phyloP scores from a whole-genome alignment of 1,140 invertebrate species.

The Scaptodrosophila lebanonensis region DNA sequence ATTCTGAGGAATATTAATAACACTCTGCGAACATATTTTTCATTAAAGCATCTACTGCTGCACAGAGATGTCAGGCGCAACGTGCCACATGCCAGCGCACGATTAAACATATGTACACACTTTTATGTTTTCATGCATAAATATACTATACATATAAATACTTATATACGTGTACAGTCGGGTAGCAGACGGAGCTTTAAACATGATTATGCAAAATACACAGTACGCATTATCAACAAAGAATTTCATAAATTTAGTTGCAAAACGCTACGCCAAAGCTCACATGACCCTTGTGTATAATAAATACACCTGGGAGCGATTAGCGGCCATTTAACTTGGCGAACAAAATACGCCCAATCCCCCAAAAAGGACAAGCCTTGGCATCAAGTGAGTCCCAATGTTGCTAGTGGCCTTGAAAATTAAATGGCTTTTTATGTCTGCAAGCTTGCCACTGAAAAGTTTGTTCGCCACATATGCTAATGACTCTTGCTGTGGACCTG shows the following conservation, averaged over 20 bases:
- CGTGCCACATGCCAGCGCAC: conserved; percentile 18
- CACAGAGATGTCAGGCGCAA: conserved; percentile 50
- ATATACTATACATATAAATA: background rate
- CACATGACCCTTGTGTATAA: background rate
- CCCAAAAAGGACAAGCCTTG: no score
- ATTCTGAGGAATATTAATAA: conserved; percentile 74
- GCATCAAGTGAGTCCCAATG: no score
- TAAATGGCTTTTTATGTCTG: conserved; percentile 12
- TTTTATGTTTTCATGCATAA: conserved; percentile 14
- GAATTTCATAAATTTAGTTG: conserved; percentile 53
- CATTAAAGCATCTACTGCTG: conserved; percentile 73
- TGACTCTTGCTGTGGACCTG: conserved; percentile 1
- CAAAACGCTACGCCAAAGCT: conserved; percentile 10
- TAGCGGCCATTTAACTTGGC: conserved; percentile 31
- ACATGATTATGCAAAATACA: conserved; percentile 29
- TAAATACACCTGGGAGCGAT: conserved; percentile 25
- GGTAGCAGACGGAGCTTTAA: conserved; percentile 19
- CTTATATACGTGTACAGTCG: background rate
- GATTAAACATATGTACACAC: conserved; percentile 15
- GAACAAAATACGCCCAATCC: no score
- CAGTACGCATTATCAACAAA: conserved; percentile 7
- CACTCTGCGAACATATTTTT: conserved; percentile 69
- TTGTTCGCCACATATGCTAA: conserved; percentile 25
- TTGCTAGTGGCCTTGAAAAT: conserved; percentile 14
- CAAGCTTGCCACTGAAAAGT: conserved; percentile 1